Base-by-base conservation (phyloP, 2,888 invertebrate genomes). In the Metallyticus violacea region DNA sequence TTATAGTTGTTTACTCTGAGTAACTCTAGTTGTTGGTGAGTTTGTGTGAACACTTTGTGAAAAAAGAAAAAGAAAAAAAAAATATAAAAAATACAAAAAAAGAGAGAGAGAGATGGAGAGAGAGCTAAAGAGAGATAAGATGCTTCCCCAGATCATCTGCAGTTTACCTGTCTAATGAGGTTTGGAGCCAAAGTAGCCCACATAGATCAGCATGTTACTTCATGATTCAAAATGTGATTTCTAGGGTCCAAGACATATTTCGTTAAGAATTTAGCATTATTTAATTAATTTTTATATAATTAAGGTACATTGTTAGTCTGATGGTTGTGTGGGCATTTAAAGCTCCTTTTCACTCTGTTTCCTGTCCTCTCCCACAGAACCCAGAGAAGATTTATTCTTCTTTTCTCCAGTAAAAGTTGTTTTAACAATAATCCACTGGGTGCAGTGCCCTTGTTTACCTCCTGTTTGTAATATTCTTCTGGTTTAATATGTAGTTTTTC, bases 31-130 rank as follows among this genome's bases (percentile, higher is more conserved):
- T 79, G 62, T 85, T 77, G 29, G 81, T 85, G 79, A 85, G 76
- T 85, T 85, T 77, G 25, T 81, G 81, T 77, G 28, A 81, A 85
- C 76, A 85, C 85, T 77, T 85, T 85, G 77, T 80, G 80, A 79
- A 29, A 83, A 83, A 77, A 26, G 27, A 79, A 83, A 29, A 82
- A 83, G 22, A 62, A 2, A 62, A 4, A 62, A 40, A 7, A 30
- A 62, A n/a, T n/a, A n/a, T n/a, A 62, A 62, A 62, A 62, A 62
- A 62, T 62, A 62, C 40, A 62, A 62, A 62, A n/a, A 62, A 62
- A 62, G 40, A 15, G 40, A 15, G n/a, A n/a, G n/a, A n/a, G n/a
- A n/a, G n/a, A n/a, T n/a, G n/a, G n/a, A n/a, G n/a, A 15, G 40
- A 62, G 40, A 62, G 40, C 40, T 22, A 62, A 62, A 62, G 15